Conservation (phyloP, 1,140 invertebrate species). For the Drosophila repleta region DNA sequence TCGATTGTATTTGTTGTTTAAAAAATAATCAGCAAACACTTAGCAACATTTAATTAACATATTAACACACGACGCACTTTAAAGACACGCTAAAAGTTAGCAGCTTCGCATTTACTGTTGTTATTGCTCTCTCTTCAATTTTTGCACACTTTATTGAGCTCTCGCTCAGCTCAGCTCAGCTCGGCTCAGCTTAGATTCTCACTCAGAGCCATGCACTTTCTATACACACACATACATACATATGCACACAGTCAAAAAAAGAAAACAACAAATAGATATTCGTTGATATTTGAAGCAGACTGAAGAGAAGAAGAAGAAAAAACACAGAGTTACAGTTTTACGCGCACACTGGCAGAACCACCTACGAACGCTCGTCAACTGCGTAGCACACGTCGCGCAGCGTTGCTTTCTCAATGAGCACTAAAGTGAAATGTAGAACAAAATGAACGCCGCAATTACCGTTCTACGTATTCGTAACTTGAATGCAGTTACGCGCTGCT, state of each 20-base stretch:
- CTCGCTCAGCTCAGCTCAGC: no score
- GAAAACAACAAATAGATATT: constrained; percentile 5
- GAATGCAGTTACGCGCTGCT: constrained; percentile 41
- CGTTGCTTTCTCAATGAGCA: constrained; percentile 60
- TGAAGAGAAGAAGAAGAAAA: no score
- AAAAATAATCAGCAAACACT: constrained; percentile 32
- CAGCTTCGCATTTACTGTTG: constrained; percentile 19
- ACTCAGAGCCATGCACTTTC: constrained; percentile 22
- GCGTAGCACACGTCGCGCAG: constrained; percentile 45
- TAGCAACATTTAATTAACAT: constrained; percentile 49
- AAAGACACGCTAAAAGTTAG: constrained; percentile 45
- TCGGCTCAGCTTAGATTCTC: constrained; percentile 19
- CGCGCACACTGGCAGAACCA: constrained; percentile 31
- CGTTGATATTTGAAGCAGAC: constrained; percentile 9
- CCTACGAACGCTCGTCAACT: constrained; percentile 23
- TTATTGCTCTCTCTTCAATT: constrained; percentile 18
- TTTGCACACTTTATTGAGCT: constrained; percentile 25
- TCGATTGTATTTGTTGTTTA: constrained; percentile 36
- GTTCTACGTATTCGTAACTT: constrained; percentile 30
- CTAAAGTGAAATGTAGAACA: constrained; percentile 46
- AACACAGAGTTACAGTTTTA: constrained; percentile 48
- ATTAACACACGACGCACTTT: constrained; percentile 40
- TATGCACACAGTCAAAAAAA: constrained; percentile 30
- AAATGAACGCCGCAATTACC: constrained; percentile 46
- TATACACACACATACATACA: constrained; percentile 10